Evolutionary conservation across 2,113 vertebrate genomes (phyloP).

Genomic region (Bubo blakistoni): DNA sequence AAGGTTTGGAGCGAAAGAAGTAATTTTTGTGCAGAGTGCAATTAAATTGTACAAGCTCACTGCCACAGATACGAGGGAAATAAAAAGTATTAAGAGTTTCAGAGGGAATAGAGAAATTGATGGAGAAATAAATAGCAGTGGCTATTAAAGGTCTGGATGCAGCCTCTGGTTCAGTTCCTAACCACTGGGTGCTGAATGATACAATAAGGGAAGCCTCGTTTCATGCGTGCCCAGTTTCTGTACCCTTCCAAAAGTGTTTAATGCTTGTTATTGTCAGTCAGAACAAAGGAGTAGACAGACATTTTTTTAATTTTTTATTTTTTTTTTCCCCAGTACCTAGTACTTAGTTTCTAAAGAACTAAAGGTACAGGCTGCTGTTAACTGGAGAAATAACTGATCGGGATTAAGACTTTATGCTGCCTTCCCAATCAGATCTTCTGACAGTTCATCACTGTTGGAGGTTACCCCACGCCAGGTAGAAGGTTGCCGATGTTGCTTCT

Average conservation of each 20-base stretch:
- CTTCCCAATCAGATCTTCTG: background rate
- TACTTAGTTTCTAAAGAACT: background rate
- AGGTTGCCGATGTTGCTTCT: background rate
- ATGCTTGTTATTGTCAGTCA: background rate
- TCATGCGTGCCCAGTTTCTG: background rate
- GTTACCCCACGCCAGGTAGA: background rate
- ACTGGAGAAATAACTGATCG: background rate
- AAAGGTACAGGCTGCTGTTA: background rate
- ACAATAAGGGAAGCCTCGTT: background rate
- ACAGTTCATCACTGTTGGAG: background rate
- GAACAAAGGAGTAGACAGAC: background rate
- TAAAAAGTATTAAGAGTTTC: background rate
- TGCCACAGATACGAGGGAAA: background rate
- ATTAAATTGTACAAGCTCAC: background rate
- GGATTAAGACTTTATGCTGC: background rate
- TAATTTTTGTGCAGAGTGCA: background rate
- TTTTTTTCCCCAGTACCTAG: background rate
- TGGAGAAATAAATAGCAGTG: background rate
- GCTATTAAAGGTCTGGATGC: background rate
- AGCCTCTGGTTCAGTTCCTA: background rate
- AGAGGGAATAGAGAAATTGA: background rate
- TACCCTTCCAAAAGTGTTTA: background rate
- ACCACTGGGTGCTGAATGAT: background rate
- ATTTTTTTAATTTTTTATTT: background rate
- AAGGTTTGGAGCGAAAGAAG: background rate